Conservation (phyloP, 2,888 invertebrate genomes). For the Ecdyonurus torrentis region DNA sequence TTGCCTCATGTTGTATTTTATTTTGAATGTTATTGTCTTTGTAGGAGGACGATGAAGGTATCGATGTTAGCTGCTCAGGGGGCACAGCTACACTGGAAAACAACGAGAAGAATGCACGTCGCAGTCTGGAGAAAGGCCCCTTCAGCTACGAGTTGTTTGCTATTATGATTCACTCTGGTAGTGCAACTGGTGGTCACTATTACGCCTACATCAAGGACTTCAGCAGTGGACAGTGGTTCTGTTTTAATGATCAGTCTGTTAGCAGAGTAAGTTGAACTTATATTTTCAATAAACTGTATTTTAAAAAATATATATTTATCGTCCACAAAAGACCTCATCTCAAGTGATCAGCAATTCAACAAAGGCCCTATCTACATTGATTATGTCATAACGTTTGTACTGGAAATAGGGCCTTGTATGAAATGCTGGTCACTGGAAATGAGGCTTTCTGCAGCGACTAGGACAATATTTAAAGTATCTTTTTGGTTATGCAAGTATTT, state of each 20-base stretch:
- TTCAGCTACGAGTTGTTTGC: conserved; percentile 75
- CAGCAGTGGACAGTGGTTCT: conserved; percentile 58
- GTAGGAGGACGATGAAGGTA: conserved; percentile 46
- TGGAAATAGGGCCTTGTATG: no score
- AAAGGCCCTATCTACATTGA: no score
- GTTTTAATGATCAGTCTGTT: conserved; percentile 78
- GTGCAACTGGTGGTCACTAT: conserved; percentile 80
- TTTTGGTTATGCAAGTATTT: not conserved
- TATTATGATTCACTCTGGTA: conserved; percentile 84
- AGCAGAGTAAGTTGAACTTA: conserved; percentile 43
- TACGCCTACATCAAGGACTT: conserved; percentile 80
- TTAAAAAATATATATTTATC: not conserved
- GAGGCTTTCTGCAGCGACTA: no score
- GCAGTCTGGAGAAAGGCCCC: conserved; percentile 35
- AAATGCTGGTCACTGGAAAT: no score
- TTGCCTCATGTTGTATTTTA: no score
- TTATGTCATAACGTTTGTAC: no score
- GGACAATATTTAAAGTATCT: not conserved
- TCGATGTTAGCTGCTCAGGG: conserved; percentile 21
- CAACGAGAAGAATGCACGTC: conserved; percentile 31
- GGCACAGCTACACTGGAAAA: conserved; percentile 27
- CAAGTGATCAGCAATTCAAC: no score
- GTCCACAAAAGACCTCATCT: not conserved
- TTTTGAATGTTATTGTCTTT: no score
- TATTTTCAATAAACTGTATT: not conserved